Evolutionary conservation across 2,888 invertebrate genomes (phyloP).

Genomic region (Odontocerum albicorne): DNA sequence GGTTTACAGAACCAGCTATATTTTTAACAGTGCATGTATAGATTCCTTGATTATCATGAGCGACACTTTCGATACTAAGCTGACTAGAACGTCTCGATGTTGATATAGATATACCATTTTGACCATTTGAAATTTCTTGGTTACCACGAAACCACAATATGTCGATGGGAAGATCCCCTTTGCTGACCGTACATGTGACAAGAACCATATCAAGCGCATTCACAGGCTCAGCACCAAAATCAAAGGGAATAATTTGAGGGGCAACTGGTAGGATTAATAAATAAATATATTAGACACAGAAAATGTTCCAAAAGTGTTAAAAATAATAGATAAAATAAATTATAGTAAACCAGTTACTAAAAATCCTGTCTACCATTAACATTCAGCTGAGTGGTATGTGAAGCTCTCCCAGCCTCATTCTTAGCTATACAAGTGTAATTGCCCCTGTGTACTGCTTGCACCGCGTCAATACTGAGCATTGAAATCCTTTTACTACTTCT

Average conservation of each 20-base stretch:
- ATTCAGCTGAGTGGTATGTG: constrained; percentile 53
- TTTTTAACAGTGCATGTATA: constrained; percentile 67
- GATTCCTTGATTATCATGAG: constrained; percentile 60
- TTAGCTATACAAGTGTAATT: constrained; percentile 59
- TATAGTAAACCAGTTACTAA: constrained; percentile 36
- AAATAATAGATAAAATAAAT: constrained; percentile 26
- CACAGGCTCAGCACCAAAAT: constrained; percentile 71
- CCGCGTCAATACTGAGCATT: constrained; percentile 60
- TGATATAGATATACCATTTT: constrained; percentile 52
- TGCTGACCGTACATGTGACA: constrained; percentile 67
- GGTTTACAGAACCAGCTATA: constrained; percentile 57
- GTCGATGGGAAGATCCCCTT: constrained; percentile 69
- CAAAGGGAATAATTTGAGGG: constrained; percentile 77
- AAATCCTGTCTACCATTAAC: constrained; percentile 52
- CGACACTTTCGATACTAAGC: constrained; percentile 56
- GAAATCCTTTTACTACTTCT: constrained; percentile 54
- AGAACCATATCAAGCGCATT: constrained; percentile 75
- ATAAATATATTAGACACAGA: constrained; percentile 19
- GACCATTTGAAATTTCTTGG: constrained; percentile 47
- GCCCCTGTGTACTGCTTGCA: constrained; percentile 58
- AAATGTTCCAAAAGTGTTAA: constrained; percentile 28
- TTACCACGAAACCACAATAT: constrained; percentile 72
- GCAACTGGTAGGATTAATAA: constrained; percentile 57
- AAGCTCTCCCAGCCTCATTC: constrained; percentile 57
- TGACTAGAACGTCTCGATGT: constrained; percentile 54